phyloP scores from a whole-genome alignment of 2,113 vertebrate species.

The Varanus komodoensis region DNA sequence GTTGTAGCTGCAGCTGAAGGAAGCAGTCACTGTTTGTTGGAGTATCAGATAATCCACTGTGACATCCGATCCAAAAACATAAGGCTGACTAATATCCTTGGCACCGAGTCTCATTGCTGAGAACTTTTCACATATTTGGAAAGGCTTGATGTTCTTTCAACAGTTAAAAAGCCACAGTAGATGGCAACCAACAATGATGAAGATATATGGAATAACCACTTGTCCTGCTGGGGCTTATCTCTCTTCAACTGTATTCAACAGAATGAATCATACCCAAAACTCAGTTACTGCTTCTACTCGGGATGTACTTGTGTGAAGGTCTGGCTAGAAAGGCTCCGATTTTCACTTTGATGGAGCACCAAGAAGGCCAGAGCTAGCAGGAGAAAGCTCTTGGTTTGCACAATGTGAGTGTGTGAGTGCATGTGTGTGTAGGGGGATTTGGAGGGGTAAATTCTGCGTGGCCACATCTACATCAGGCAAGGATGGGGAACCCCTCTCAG shows the following conservation, averaged over 20 bases:
- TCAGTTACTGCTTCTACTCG: constrained; percentile 51
- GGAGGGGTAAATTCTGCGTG: not conserved
- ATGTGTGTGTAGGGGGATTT: not conserved
- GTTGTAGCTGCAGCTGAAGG: constrained; percentile 39
- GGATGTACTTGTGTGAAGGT: constrained; percentile 52
- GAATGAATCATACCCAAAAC: constrained; percentile 56
- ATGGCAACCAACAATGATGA: constrained; percentile 68
- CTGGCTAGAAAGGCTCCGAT: not conserved
- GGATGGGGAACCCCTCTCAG: too few relatives aligned
- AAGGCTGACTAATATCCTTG: constrained; percentile 67
- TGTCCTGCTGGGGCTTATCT: constrained; percentile 50
- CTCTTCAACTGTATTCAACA: constrained; percentile 57
- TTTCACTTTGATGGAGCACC: not conserved
- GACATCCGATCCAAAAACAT: constrained; percentile 59
- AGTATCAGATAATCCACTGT: constrained; percentile 43
- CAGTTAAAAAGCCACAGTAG: constrained; percentile 70
- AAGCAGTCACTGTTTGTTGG: constrained; percentile 46
- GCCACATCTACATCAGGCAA: not conserved
- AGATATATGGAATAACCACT: constrained; percentile 62
- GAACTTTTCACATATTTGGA: constrained; percentile 60
- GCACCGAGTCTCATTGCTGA: constrained; percentile 42
- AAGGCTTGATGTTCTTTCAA: constrained; percentile 70
- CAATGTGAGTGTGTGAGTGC: not conserved
- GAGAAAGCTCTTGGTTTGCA: constrained; percentile 1
- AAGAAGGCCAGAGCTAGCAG: constrained; percentile 10